Evolutionary conservation across 2,888 invertebrate genomes (phyloP).

Genomic region (Hipparchia semele): DNA sequence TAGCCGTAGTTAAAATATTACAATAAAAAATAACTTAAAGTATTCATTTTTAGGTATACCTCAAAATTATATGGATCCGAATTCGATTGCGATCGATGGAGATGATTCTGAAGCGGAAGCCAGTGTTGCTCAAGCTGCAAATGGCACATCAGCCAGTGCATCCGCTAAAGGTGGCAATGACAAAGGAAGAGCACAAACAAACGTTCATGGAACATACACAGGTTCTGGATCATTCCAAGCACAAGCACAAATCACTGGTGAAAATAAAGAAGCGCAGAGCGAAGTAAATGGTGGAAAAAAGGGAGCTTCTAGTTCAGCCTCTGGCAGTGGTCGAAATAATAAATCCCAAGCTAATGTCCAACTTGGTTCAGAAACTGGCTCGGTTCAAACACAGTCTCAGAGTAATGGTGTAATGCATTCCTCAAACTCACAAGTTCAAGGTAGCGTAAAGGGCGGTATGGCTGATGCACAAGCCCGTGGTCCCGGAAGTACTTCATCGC

Average conservation of each 20-base stretch:
- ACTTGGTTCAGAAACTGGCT: constrained; percentile 89
- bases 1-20: neutral
- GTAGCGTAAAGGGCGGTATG: constrained; percentile 91
- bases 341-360: constrained; percentile 91
- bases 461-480: constrained; percentile 94
- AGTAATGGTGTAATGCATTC: constrained; percentile 89
- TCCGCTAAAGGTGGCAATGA: constrained; percentile 89
- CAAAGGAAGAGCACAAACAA: constrained; percentile 90
- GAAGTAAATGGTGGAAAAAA: constrained; percentile 88
- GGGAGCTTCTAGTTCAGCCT: constrained; percentile 89
- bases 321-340: constrained; percentile 88
- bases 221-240: constrained; percentile 92
- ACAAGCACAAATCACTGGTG: constrained; percentile 90
- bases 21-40: neutral
- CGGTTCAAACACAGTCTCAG: constrained; percentile 89
- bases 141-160: constrained; percentile 89
- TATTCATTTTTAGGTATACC: constrained; percentile 57
- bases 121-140: constrained; percentile 79
- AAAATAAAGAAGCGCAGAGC: constrained; percentile 87
- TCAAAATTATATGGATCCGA: constrained; percentile 69
- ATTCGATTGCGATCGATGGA: constrained; percentile 75
- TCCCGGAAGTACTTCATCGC: constrained; percentile 92
- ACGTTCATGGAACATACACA: constrained; percentile 91
- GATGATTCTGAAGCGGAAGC: constrained; percentile 90
- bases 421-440: constrained; percentile 91